Base-by-base conservation (phyloP, 2,797 vertebrate genomes). In the Gallinago solitaria region DNA sequence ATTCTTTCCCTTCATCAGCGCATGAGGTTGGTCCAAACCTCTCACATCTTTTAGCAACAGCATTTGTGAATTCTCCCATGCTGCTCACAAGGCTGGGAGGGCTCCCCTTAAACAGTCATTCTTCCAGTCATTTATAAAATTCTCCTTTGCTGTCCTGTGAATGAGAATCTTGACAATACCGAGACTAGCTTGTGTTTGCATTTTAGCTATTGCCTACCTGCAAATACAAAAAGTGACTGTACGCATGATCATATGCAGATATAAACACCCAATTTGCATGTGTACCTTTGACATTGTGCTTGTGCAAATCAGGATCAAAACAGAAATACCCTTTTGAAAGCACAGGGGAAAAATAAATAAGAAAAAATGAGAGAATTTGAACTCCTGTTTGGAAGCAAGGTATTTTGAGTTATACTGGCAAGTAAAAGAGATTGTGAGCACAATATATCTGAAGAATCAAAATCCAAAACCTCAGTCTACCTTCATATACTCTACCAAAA, bases 301-400 rank as follows among this genome's bases (percentile, higher is more conserved):
- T 56, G 88, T 91, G 83, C 63, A 95, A 92, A 90, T 54, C 2
- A 18, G 67, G 70, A 76, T 92, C 71, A 87, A 88, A 91, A 12
- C 35, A 75, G 41, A 69, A 50, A 63, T 13, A 75, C 5, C 43
- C 7, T 77, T 93, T 67, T 48, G 43, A 90, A 84, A 84, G 53
- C 9, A 16, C 2, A 9, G 12, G n/a, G 27, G 6, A 1, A 32
- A 53, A 64, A 54, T 23, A 60, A 64, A 37, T 56, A 33, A 47
- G 64, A 74, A 90, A 92, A 82, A 47, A 0, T 45, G 11, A 63
- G 18, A 73, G 9, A 71, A 67, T 60, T 74, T 53, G 28, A 76
- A 59, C 6, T 54, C 9, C 9, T 16, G 43, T 50, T 83, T 74
- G 27, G 24, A 82, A 93, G 20, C 6, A 83, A 80, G 70, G 7